Base-by-base conservation (phyloP, 1,140 invertebrate species). In the Zophobas atratus region DNA sequence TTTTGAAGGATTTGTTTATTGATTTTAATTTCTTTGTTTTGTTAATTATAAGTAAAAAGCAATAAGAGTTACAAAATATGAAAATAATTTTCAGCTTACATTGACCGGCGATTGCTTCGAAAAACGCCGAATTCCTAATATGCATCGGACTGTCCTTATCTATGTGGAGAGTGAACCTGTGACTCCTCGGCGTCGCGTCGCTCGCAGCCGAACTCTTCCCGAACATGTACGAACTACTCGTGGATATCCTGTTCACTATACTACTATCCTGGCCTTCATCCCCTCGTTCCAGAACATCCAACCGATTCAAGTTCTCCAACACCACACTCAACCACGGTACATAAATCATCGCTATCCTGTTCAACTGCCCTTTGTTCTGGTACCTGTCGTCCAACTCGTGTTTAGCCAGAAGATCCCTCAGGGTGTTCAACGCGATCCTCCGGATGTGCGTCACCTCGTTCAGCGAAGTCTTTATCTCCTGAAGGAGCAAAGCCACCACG, bases 331-430 rank as follows among this genome's bases (percentile, higher is more conserved):
- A 89, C 90, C 97, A 94, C 0, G 98, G 98, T 51, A 97, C 90
- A 85, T 99, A 99, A 43, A 99, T 89, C 2, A 94, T 90, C 0
- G 96, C 94, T 74, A 99, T 96, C 72, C 97, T 89, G 3, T 93
- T 93, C 83, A 98, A 92, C 84, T 95, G 93, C 56, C 93, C 93
- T 80, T 92, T 90, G 79, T 90, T 90, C 82, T 93, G 91, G 86
- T 98, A 99, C 77, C 97, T 88, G 84, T 96, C 94, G 87, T 99
- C 98, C 83, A 97, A 90, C 81, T 98, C 94, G 87, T 99, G 98
- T 87, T 99, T 99, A 0, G 96, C 95, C 56, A 99, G 88, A 76
- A 98, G 86, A 87, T 97, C 95, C 77, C 96, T 90, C 35, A 99
- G 88, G 6, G 95, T 93, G 34, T 87, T 87, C 73, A 99, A 90